Percentiles rank a stretch among this genome's conserved stretches.
Conservation (phyloP, 2,888 invertebrate genomes). For the Lochmaea capreae region DNA sequence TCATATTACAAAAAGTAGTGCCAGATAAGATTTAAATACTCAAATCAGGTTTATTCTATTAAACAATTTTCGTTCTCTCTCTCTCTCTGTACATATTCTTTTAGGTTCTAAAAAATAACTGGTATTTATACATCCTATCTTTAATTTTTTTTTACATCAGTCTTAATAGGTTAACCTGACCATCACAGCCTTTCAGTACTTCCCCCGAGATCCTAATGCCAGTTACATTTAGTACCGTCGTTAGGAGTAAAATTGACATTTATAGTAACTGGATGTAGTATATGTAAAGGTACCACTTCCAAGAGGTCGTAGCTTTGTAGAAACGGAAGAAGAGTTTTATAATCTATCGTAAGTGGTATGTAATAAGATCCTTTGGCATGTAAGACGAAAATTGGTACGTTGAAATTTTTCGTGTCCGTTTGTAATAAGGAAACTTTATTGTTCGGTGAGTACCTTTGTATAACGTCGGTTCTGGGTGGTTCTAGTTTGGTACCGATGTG, state of each 20-base stretch:
- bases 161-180: conserved; percentile 59
- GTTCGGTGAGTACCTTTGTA: conserved; percentile 49
- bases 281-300: conserved; percentile 69
- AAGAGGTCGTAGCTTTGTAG: conserved; percentile 73
- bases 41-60: conserved; percentile 8
- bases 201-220: conserved; percentile 40
- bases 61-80: background rate
- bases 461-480: conserved; percentile 45
- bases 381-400: conserved; percentile 89
- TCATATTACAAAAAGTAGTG: background rate
- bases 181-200: conserved; percentile 57
- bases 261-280: conserved; percentile 88
- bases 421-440: conserved; percentile 40
- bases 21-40: background rate
- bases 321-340: conserved; percentile 77
- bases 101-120: conserved; percentile 43
- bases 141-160: conserved; percentile 52
- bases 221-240: conserved; percentile 33
- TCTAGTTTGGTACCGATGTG: conserved; percentile 45
- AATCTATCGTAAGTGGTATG: conserved; percentile 86
- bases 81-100: conserved; percentile 23
- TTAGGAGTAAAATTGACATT: conserved; percentile 80
- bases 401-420: conserved; percentile 62
- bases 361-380: conserved; percentile 91
- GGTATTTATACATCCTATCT: conserved; percentile 48